Conservation (phyloP, 2,113 vertebrate genomes). For the Martes martes region DNA sequence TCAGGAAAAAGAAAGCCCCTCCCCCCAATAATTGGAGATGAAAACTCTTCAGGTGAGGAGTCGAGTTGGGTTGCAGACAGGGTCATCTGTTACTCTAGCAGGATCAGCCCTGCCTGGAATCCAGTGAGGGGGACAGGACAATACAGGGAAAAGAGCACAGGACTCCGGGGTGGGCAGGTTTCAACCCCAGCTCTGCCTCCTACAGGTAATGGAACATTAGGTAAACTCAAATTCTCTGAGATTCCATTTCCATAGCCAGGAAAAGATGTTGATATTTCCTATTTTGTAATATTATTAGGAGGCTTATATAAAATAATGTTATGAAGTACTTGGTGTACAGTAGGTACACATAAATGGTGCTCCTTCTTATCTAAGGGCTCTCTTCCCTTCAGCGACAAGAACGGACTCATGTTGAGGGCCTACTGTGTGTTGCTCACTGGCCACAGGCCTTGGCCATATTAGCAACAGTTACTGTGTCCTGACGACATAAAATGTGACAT, state of each 20-base stretch:
- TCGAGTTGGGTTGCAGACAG: neutral
- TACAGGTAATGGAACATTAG: neutral
- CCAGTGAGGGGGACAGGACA: neutral
- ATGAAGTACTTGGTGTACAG: neutral
- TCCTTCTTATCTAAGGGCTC: neutral
- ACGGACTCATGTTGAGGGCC: neutral
- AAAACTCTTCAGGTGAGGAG: neutral
- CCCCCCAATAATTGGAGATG: neutral
- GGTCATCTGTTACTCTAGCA: neutral
- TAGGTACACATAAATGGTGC: neutral
- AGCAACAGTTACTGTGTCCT: neutral
- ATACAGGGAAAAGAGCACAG: neutral
- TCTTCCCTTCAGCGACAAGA: neutral
- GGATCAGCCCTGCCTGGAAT: neutral
- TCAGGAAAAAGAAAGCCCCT: neutral
- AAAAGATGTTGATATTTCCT: neutral
- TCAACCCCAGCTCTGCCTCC: neutral
- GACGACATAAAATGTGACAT: neutral
- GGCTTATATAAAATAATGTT: neutral
- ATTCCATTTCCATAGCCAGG: neutral
- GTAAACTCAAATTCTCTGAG: neutral
- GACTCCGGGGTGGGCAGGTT: neutral
- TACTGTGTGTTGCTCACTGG: neutral
- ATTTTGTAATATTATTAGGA: neutral
- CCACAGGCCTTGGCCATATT: neutral